These are phyloP conservation scores for Symphodus melops DNA, from an alignment of 2,113 vertebrate species.

Conservation along the genomic window DNA sequence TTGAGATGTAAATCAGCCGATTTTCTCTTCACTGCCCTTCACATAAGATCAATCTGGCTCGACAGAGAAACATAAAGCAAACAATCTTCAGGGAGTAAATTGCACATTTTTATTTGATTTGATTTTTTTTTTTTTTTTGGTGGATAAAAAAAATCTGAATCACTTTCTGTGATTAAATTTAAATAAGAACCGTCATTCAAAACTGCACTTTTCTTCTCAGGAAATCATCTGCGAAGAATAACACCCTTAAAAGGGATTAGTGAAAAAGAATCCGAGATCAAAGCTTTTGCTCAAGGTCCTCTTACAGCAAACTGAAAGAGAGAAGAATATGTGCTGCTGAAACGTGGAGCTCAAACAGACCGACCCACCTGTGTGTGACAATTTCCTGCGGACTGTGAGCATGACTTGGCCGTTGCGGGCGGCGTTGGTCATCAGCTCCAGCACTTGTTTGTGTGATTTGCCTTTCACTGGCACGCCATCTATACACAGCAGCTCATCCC, in stretches of 20 bases:
- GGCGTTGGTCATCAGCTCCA: constrained; percentile 97
- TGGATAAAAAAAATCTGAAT: not conserved
- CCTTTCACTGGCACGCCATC: constrained; percentile 94
- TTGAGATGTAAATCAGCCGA: constrained; percentile 61
- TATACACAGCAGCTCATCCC: constrained; percentile 96
- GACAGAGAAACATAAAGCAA: constrained; percentile 32
- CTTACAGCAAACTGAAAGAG: constrained; percentile 42
- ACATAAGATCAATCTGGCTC: constrained; percentile 26
- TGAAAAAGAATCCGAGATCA: constrained; percentile 56
- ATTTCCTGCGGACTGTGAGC: constrained; percentile 92
- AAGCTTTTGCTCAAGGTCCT: constrained; percentile 57
- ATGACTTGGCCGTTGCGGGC: constrained; percentile 96
- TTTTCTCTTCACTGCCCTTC: constrained; percentile 41
- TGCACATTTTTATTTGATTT: too few species aligned
- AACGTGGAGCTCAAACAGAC: not conserved
- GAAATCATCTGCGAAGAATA: not conserved
- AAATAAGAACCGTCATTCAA: constrained; percentile 1
- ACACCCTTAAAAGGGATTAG: constrained; percentile 55
- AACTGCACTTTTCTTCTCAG: constrained; percentile 21
- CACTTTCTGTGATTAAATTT: constrained; percentile 9
- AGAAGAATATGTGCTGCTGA: constrained; percentile 2
- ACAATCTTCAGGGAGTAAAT: not conserved
- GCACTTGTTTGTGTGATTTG: constrained; percentile 96
- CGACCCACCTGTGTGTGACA: constrained; percentile 85
- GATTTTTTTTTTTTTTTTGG: not conserved